These are phyloP conservation scores for Heliangelus exortis DNA, from an alignment of 2,797 vertebrate species.

Conservation along the genomic window DNA sequence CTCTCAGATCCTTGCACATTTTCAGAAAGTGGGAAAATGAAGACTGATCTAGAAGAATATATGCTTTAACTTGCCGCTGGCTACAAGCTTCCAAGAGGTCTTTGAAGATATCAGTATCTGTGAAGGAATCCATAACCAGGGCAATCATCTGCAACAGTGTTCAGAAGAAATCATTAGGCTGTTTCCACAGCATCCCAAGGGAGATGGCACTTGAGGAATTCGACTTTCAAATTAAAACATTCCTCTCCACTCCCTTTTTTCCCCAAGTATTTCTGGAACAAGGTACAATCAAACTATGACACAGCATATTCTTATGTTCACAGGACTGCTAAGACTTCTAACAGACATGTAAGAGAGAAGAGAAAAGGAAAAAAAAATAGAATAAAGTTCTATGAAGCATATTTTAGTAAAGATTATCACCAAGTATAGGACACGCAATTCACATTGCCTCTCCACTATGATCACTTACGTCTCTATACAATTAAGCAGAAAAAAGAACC, in stretches of 20 bases:
- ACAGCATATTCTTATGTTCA: neutral
- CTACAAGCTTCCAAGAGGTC: slow-evolving; percentile 87
- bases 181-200: neutral
- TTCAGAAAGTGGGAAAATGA: slow-evolving; percentile 83
- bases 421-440: no score
- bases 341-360: neutral
- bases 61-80: slow-evolving; percentile 82
- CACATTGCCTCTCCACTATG: neutral
- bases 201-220: neutral
- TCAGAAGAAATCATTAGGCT: slow-evolving; percentile 9
- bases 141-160: slow-evolving; percentile 85
- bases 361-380: neutral
- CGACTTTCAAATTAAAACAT: neutral
- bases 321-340: neutral
- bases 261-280: neutral
- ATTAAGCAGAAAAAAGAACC: neutral
- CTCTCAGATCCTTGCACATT: slow-evolving; percentile 84
- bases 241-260: rapidly evolving
- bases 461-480: neutral
- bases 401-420: neutral
- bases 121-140: slow-evolving; percentile 91
- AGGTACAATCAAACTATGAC: no score
- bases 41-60: slow-evolving; percentile 87
- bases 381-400: neutral
- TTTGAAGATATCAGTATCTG: slow-evolving; percentile 89